phyloP scores from a whole-genome alignment of 2,888 invertebrate species.

The Choreutis nemorana region DNA sequence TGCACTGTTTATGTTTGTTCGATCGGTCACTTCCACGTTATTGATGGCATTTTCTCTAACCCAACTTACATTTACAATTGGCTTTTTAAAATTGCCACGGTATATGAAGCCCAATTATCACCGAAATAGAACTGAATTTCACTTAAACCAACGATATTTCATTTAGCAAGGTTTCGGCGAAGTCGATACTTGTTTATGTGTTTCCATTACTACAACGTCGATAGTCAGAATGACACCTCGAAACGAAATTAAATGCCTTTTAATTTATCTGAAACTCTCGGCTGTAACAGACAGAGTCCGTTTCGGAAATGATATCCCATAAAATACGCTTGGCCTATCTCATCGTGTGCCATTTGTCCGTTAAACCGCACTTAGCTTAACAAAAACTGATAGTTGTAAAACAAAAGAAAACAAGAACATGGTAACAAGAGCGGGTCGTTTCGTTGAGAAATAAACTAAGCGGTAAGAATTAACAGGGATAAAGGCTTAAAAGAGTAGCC shows the following conservation, averaged over 20 bases:
- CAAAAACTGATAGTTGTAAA: slow-evolving; percentile 65
- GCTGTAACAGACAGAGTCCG: neutral
- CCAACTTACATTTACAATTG: slow-evolving; percentile 24
- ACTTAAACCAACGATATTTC: slow-evolving; percentile 4
- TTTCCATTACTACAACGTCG: slow-evolving; percentile 17
- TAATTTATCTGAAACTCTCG: slow-evolving; percentile 4
- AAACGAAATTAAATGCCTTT: slow-evolving; percentile 7
- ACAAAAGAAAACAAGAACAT: slow-evolving; percentile 54
- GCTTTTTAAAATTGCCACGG: no score
- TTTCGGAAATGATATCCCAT: no score
- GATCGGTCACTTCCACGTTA: slow-evolving; percentile 60
- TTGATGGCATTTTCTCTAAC: slow-evolving; percentile 53
- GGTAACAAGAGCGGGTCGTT: slow-evolving; percentile 56
- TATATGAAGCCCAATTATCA: no score
- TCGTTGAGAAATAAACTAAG: slow-evolving; percentile 62
- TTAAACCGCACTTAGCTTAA: slow-evolving; percentile 62
- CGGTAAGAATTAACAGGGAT: slow-evolving; percentile 65
- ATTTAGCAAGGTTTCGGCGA: slow-evolving; percentile 10
- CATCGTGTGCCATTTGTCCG: slow-evolving; percentile 54
- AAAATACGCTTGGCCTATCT: slow-evolving; percentile 42
- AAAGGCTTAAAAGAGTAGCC: slow-evolving; percentile 66
- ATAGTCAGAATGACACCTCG: slow-evolving; percentile 6
- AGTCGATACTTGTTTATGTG: slow-evolving; percentile 16
- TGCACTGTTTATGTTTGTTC: slow-evolving; percentile 58
- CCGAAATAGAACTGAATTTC: no score